A percentile compares a stretch with the other conserved stretches of the same genome.
Conservation (phyloP, 2,113 vertebrate genomes). For the Mola mola region DNA sequence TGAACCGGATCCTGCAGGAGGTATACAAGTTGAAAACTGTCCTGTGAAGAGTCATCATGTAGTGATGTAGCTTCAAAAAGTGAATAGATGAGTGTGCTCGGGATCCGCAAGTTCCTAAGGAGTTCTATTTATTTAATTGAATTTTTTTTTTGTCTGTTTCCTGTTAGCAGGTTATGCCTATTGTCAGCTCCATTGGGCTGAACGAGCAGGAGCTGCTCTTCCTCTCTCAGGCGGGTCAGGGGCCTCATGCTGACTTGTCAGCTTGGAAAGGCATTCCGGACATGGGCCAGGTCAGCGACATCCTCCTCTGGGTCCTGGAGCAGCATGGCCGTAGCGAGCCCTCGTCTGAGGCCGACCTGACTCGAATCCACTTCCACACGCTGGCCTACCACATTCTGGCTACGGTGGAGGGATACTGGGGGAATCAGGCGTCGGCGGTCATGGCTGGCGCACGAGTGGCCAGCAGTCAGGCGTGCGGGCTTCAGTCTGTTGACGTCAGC, state of each 20-base stretch:
- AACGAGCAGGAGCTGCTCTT: constrained; percentile 98
- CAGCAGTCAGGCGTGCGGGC: constrained; percentile 90
- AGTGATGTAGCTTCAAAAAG: neutral
- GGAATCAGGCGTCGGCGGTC: constrained; percentile 90
- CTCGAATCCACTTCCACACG: constrained; percentile 95
- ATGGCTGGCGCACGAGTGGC: constrained; percentile 91
- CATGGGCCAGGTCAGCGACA: constrained; percentile 91
- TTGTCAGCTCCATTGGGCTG: constrained; percentile 94
- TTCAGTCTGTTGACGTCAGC: constrained; percentile 79
- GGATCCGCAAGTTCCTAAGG: neutral
- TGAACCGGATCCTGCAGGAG: constrained; percentile 93
- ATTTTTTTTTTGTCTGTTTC: constrained; percentile 62
- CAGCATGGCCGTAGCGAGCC: constrained; percentile 80
- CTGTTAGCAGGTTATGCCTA: constrained; percentile 96
- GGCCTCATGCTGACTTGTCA: constrained; percentile 85
- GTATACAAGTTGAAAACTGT: constrained; percentile 79
- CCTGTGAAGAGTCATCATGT: neutral
- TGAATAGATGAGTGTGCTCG: constrained; percentile 3
- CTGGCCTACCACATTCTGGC: constrained; percentile 93
- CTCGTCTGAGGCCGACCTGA: constrained; percentile 84
- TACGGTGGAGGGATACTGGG: constrained; percentile 92
- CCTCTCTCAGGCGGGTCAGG: constrained; percentile 87
- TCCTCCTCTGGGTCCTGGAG: constrained; percentile 94
- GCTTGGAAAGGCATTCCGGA: constrained; percentile 90
- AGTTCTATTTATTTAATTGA: constrained; percentile 36